Conservation (phyloP, 2,797 vertebrate species). For the Adelosebastes latens region DNA sequence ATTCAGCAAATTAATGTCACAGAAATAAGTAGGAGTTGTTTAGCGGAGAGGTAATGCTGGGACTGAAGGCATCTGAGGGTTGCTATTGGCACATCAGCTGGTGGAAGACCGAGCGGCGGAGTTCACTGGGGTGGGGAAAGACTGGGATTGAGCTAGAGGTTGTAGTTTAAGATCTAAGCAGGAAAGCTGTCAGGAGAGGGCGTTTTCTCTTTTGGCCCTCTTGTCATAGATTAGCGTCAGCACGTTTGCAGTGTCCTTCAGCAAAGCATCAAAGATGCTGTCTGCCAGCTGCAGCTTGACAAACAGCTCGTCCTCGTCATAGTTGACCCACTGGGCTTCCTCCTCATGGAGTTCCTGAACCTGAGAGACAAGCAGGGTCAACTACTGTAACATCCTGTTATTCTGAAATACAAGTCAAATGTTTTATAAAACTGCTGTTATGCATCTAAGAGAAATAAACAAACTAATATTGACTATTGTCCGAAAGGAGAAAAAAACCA, state of each 20-base stretch:
- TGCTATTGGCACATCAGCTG: slow-evolving; percentile 75
- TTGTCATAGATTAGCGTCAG: slow-evolving; percentile 90
- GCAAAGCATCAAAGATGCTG: slow-evolving; percentile 94
- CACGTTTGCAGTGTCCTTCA: slow-evolving; percentile 92
- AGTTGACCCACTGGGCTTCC: slow-evolving; percentile 98
- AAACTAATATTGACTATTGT: background rate
- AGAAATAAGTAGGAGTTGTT: slow-evolving; percentile 41
- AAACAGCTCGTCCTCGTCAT: slow-evolving; percentile 95
- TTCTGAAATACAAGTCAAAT: background rate
- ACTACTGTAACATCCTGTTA: background rate
- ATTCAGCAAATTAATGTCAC: slow-evolving; percentile 42
- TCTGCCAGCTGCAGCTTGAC: slow-evolving; percentile 99
- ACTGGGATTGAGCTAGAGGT: slow-evolving; percentile 37
- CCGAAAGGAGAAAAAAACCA: background rate
- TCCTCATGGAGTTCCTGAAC: slow-evolving; percentile 98
- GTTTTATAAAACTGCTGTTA: background rate
- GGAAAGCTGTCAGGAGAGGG: slow-evolving; percentile 77
- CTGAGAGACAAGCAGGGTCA: slow-evolving; percentile 69
- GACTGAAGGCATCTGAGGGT: slow-evolving; percentile 73
- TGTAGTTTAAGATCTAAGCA: slow-evolving; percentile 18
- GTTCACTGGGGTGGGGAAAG: slow-evolving; percentile 24
- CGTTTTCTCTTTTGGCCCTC: slow-evolving; percentile 63
- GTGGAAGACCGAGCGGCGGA: slow-evolving; percentile 58
- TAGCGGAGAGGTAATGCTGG: slow-evolving; percentile 62
- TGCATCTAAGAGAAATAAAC: background rate